Evolutionary conservation across 2,797 vertebrate species (phyloP).

Genomic region (Sebastes paucispinis): DNA sequence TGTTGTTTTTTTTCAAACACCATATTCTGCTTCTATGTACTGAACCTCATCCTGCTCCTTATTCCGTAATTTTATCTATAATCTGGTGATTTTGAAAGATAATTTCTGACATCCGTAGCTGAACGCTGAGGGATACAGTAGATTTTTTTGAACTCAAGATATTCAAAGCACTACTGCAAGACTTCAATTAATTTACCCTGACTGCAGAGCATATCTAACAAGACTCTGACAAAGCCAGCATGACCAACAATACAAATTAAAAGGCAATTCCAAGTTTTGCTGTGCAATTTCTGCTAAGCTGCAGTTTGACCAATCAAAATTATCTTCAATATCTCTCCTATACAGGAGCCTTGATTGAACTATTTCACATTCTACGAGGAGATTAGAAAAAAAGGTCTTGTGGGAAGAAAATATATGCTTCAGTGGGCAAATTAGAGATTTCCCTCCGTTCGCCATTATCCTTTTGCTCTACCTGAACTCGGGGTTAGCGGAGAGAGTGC

Average conservation of each 20-base stretch:
- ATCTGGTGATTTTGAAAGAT: neutral
- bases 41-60: neutral
- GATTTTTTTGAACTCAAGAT: neutral
- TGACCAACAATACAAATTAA: constrained; percentile 50
- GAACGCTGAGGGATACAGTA: neutral
- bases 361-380: constrained; percentile 57
- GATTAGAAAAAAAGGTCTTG: constrained; percentile 63
- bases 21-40: neutral
- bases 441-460: constrained; percentile 65
- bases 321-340: constrained; percentile 54
- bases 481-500: constrained; percentile 54
- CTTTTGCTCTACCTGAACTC: constrained; percentile 71
- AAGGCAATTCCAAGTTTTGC: constrained; percentile 52
- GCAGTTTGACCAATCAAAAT: constrained; percentile 53
- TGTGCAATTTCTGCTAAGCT: constrained; percentile 46
- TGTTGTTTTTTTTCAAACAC: neutral
- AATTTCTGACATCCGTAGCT: neutral
- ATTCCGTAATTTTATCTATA: neutral
- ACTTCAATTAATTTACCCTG: neutral
- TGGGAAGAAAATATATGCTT: constrained; percentile 72
- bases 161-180: constrained; percentile 15
- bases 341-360: constrained; percentile 65
- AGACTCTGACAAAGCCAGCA: constrained; percentile 21
- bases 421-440: constrained; percentile 71
- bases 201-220: constrained; percentile 13